Base-by-base conservation (phyloP, 2,113 vertebrate species). In the Nibea coibor region DNA sequence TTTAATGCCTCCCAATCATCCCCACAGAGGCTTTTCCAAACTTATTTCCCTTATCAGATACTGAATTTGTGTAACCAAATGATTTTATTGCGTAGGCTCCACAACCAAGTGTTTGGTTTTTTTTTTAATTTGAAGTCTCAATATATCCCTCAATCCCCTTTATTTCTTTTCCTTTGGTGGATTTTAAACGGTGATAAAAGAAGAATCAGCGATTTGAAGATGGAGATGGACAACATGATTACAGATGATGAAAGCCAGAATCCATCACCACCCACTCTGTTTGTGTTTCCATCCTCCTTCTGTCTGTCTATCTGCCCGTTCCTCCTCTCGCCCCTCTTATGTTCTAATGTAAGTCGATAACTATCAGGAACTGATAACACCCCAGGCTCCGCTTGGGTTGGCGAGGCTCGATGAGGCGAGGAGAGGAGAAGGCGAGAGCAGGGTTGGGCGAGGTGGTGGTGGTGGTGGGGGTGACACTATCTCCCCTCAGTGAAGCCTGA, bases 261-360 rank as follows among this genome's bases (percentile, higher is more conserved):
- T 92, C 87, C 85, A 89, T 92, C 91, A 85, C 87, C 87, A 81
- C 89, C 89, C 88, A 85, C 87, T 85, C 89, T 88, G 89, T 89
- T 87, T 88, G 87, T 82, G 86, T 90, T 78, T 85, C 80, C 82
- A 20, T 80, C 85, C 89, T 72, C 84, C 75, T 20, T 75, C 80
- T 43, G 65, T 72, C 88, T 78, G 66, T 82, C 87, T 88, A 61
- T 83, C 85, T 43, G 43, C 74, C 69, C 39, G 64, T 63, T 72
- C 70, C 79, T 66, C 83, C 62, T 67, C 80, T 35, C 80, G 24
- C 57, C 51, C 79, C 86, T 80, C 87, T 85, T 82, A 83, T 92
- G 90, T 93, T 91, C 90, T 91, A 93, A 93, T 89, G 90, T 75
- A 87, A 89, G 91, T 90, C 80, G 90, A 92, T 93, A 89, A 88